A percentile compares a stretch with the other conserved stretches of the same genome.
Conservation (phyloP, 2,797 vertebrate species). For the Nothura maculosa region DNA sequence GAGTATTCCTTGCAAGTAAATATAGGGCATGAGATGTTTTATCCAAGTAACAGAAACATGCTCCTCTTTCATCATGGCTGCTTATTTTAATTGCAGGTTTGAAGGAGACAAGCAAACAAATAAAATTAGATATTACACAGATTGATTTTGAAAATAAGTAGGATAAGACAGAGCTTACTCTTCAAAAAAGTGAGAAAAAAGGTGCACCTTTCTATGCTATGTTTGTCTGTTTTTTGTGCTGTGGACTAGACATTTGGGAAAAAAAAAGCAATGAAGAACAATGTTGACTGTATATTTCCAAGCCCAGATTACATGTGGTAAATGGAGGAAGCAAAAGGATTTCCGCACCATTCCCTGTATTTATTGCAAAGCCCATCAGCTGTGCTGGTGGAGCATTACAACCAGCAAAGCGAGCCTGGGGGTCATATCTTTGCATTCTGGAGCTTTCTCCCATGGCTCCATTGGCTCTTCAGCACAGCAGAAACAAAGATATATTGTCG, state of each 20-base stretch:
- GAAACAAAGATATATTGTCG: background rate
- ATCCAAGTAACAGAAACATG: background rate
- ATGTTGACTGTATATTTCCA: background rate
- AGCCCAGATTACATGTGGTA: conserved; percentile 18
- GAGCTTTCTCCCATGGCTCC: background rate
- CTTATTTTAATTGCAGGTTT: background rate
- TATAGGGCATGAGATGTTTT: background rate
- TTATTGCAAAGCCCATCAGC: background rate
- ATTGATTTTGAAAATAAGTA: background rate
- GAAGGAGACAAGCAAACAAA: background rate
- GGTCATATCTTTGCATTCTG: background rate
- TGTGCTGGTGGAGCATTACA: fast-evolving
- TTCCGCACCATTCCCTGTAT: background rate
- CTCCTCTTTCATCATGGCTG: background rate
- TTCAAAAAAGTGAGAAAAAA: background rate
- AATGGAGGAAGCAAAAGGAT: conserved; percentile 28
- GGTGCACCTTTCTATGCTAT: background rate
- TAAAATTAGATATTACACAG: background rate
- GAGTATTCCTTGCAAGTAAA: background rate
- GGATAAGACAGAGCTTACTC: background rate
- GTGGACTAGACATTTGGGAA: background rate
- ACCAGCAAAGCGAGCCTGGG: background rate
- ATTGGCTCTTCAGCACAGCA: background rate
- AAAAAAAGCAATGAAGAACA: background rate
- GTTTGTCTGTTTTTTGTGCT: background rate